Evolutionary conservation across 2,797 vertebrate species (phyloP).

Genomic region (Psittacula echo): DNA sequence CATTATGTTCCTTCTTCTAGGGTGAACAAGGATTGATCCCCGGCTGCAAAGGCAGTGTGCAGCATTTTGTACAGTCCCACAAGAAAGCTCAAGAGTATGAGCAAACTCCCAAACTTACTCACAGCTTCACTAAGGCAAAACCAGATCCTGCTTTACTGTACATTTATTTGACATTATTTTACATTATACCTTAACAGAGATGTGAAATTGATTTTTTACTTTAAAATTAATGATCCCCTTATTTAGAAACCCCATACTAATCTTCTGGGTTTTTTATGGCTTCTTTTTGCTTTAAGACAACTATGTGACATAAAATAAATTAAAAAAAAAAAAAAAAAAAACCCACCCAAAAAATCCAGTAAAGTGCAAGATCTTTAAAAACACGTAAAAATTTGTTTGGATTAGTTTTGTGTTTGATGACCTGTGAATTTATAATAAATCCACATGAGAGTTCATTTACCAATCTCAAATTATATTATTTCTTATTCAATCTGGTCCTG

Average conservation of each 20-base stretch:
- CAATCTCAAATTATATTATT: not conserved
- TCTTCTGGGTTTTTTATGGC: conserved; percentile 61
- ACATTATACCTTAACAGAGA: conserved; percentile 67
- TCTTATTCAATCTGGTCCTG: conserved; percentile 12
- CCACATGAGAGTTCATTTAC: conserved; percentile 52
- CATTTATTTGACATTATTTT: conserved; percentile 66
- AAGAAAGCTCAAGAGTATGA: conserved; percentile 16
- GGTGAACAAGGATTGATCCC: not conserved
- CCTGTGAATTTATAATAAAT: conserved; percentile 39
- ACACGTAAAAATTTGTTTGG: conserved; percentile 56
- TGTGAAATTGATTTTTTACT: conserved; percentile 61
- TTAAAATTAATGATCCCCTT: conserved; percentile 70
- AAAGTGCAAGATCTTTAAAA: conserved; percentile 78
- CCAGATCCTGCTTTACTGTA: conserved; percentile 39
- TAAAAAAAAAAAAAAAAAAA: not conserved
- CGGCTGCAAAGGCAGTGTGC: not conserved
- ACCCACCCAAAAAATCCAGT: not conserved
- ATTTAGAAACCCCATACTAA: conserved; percentile 53
- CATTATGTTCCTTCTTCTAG: not conserved
- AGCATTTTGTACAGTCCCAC: conserved; percentile 3
- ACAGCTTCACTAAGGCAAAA: conserved; percentile 57
- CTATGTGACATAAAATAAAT: conserved; percentile 72
- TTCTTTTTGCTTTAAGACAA: conserved; percentile 74
- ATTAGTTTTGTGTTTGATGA: conserved; percentile 58
- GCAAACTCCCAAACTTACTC: not conserved